Base-by-base conservation (phyloP, 2,113 vertebrate species). In the Psephotus haematonotus region DNA sequence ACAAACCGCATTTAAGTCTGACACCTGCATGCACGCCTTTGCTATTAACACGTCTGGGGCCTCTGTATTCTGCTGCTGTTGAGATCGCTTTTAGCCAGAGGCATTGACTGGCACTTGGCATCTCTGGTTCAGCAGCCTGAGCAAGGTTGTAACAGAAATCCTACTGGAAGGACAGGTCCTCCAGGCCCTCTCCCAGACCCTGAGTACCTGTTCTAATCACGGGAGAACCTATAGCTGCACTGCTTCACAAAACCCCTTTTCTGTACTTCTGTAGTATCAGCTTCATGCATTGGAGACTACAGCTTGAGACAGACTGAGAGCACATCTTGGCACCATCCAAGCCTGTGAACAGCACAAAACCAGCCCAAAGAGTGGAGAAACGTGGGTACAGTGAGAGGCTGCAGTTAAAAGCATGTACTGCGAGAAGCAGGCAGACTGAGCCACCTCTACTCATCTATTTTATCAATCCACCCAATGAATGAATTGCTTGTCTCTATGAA, bases 41-140 rank as follows among this genome's bases (percentile, higher is more conserved):
- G 57, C 62, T 55, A 11, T 37, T 37, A 55, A 35, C 19, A 15
- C 2, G 19, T 17, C 46, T 29, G 44, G 15, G 18, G 55, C 59
- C 33, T 47, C 29, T 8, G n/a, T 23, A 35, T 31, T 52, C n/a
- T 27, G 24, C 63, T 64, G 67, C 57, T 27, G 65, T 47, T 25
- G 59, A 11, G 41, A 67, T 57, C 1, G 1, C 10, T n/a, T 41
- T 33, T 13, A 41, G 41, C 47, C 44, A 35, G 55, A 20, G 62
- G 20, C 4, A 22, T 9, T 4, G n/a, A 3, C 6, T 6, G 50
- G 16, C 17, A 7, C 2, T 1, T 1, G 12, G 27, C 6, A 2
- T 25, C 29, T 25, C 41, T 3, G 4, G 13, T 6, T 69, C 68
- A 33, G 62, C 52, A 41, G 20, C 55, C 28, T 15, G 2, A 5